Percentiles rank a stretch among this genome's conserved stretches.
These are phyloP conservation scores for Abrostola tripartita DNA, from an alignment of 2,888 invertebrate genomes.

Conservation along the genomic window DNA sequence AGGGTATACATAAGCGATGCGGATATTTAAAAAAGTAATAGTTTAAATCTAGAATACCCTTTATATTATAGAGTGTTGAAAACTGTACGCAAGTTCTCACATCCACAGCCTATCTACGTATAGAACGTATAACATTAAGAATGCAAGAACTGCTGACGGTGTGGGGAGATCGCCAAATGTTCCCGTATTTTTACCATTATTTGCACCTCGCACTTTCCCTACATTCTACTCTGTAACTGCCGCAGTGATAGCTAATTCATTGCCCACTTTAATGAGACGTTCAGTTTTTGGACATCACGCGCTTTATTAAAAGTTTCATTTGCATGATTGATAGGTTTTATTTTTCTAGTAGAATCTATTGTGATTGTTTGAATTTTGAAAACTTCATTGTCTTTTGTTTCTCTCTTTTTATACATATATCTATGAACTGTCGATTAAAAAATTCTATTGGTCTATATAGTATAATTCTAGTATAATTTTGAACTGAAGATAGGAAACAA, in stretches of 20 bases:
- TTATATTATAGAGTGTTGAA: not conserved
- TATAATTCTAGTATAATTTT: too few species aligned
- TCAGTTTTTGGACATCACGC: conserved; percentile 15
- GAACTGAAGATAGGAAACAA: conserved; percentile 1
- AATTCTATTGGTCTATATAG: too few species aligned
- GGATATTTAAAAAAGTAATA: too few species aligned
- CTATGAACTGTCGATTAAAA: too few species aligned
- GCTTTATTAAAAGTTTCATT: too few species aligned
- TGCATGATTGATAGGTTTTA: too few species aligned
- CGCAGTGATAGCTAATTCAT: conserved; percentile 17
- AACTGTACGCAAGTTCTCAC: not conserved
- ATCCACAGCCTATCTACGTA: conserved; percentile 1
- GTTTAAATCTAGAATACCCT: too few species aligned
- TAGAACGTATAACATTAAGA: conserved; percentile 35
- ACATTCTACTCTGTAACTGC: conserved; percentile 30
- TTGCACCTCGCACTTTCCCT: conserved; percentile 19
- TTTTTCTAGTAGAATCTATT: too few species aligned
- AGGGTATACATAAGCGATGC: too few species aligned
- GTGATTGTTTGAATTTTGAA: too few species aligned
- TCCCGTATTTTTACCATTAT: conserved; percentile 30
- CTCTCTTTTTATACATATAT: too few species aligned
- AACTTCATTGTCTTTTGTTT: too few species aligned
- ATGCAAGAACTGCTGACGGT: conserved; percentile 41
- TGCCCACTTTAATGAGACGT: conserved; percentile 1
- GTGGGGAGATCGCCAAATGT: conserved; percentile 9